A percentile compares a stretch with the other conserved stretches of the same genome.
Conservation (phyloP, 92 coral and sea anemone genomes). For the Micromussa lordhowensis region DNA sequence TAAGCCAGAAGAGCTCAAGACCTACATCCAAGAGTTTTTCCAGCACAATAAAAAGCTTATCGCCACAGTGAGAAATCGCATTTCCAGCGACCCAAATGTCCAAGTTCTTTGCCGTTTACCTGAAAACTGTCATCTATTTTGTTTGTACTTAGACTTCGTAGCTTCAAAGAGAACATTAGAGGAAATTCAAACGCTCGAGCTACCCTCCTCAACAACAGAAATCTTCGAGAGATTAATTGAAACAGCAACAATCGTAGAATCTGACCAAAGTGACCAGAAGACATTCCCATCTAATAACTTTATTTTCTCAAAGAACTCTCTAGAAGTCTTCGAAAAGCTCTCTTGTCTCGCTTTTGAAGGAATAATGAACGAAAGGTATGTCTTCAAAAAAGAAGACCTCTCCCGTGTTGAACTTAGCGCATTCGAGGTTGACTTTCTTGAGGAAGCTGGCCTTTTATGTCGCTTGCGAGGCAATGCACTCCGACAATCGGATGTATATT, state of each 20-base stretch:
- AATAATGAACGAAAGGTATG: conserved; percentile 20
- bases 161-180: conserved; percentile 6
- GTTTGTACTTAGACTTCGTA: conserved; percentile 34
- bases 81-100: conserved; percentile 38
- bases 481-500: conserved; percentile 10
- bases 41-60: conserved; percentile 22
- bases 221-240: conserved; percentile 21
- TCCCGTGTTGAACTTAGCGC: conserved; percentile 32
- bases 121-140: conserved; percentile 49
- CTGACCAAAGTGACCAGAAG: conserved; percentile 6
- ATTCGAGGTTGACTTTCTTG: conserved; percentile 43
- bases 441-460: conserved; percentile 44
- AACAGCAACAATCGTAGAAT: neutral
- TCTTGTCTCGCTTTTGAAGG: conserved; percentile 39
- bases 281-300: neutral
- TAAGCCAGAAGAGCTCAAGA: conserved; percentile 25
- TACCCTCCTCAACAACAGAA: conserved; percentile 35
- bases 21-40: conserved; percentile 31
- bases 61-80: conserved; percentile 11
- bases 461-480: conserved; percentile 20
- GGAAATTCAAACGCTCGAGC: neutral
- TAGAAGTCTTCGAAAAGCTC: conserved; percentile 32
- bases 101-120: conserved; percentile 58
- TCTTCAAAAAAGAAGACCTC: conserved; percentile 27
- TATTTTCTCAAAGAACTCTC: conserved; percentile 5